Conservation (phyloP, 1,140 invertebrate species). For the Mycetomoellerius zeteki region DNA sequence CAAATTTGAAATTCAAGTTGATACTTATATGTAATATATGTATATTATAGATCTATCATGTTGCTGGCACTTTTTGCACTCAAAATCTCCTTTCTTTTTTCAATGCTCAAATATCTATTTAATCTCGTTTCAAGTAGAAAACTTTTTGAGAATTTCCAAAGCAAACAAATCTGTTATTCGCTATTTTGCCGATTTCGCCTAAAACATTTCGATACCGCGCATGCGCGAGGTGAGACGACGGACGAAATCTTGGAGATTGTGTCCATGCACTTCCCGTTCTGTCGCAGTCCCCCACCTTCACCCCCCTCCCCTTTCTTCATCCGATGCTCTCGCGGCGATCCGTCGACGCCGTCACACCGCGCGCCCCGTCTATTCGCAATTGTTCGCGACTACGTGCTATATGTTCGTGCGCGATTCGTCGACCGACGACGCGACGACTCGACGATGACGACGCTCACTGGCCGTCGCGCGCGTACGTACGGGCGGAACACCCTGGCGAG, state of each 20-base stretch:
- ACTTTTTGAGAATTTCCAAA: too few species aligned
- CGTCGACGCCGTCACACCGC: conserved; percentile 44
- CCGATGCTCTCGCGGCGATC: background rate
- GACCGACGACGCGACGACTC: background rate
- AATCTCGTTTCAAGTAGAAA: too few species aligned
- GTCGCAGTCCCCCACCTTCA: background rate
- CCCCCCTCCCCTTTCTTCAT: background rate
- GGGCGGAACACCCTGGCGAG: background rate
- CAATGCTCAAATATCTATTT: too few species aligned
- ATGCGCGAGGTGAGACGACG: background rate
- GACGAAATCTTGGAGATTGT: background rate
- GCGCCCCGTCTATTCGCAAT: background rate
- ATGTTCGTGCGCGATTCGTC: background rate
- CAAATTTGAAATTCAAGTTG: background rate
- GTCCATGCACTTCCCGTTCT: background rate
- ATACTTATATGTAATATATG: background rate
- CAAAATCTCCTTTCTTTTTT: too few species aligned
- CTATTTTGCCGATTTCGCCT: background rate
- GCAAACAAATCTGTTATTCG: too few species aligned
- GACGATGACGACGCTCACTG: background rate
- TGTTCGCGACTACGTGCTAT: background rate
- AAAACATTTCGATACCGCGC: background rate
- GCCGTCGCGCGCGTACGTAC: background rate
- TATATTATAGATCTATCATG: too few species aligned
- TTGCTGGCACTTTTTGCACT: too few species aligned